These are phyloP conservation scores for Beris chalybata DNA, from an alignment of 2,888 invertebrate species.

Conservation along the genomic window DNA sequence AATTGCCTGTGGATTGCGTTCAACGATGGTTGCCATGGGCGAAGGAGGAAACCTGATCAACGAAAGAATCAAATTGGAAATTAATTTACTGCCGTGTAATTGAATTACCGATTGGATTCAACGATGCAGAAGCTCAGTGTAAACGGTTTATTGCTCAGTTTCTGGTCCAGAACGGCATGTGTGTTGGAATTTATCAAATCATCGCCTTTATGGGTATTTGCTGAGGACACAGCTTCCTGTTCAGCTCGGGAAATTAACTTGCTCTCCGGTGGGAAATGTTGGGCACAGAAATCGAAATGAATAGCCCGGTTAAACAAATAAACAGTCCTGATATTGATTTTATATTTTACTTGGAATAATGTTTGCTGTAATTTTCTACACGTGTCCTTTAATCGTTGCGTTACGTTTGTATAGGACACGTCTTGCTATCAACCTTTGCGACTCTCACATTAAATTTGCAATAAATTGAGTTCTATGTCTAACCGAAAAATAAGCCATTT, in stretches of 20 bases:
- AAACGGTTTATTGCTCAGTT: constrained; percentile 1
- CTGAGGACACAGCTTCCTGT: not conserved
- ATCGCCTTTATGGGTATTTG: not conserved
- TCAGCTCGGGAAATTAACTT: not conserved
- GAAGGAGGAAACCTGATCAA: not conserved
- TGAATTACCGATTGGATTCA: constrained; percentile 21
- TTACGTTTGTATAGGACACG: too few relatives aligned
- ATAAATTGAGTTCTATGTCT: too few relatives aligned
- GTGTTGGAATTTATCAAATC: constrained; percentile 11
- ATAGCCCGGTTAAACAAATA: too few relatives aligned
- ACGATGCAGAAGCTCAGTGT: constrained; percentile 15
- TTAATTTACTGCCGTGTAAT: constrained; percentile 29
- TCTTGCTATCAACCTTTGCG: too few relatives aligned
- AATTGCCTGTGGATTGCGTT: constrained; percentile 11
- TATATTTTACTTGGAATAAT: too few relatives aligned
- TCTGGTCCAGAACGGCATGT: not conserved
- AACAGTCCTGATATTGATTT: too few relatives aligned
- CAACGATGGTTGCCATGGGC: not conserved
- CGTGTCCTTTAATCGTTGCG: too few relatives aligned
- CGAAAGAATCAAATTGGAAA: constrained; percentile 24
- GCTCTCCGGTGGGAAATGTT: too few relatives aligned
- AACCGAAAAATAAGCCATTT: too few relatives aligned
- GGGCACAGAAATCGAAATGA: too few relatives aligned
- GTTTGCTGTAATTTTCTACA: too few relatives aligned
- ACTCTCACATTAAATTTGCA: too few relatives aligned